Conservation (phyloP, 1,140 invertebrate genomes). For the Neoseiulus cucumeris region DNA sequence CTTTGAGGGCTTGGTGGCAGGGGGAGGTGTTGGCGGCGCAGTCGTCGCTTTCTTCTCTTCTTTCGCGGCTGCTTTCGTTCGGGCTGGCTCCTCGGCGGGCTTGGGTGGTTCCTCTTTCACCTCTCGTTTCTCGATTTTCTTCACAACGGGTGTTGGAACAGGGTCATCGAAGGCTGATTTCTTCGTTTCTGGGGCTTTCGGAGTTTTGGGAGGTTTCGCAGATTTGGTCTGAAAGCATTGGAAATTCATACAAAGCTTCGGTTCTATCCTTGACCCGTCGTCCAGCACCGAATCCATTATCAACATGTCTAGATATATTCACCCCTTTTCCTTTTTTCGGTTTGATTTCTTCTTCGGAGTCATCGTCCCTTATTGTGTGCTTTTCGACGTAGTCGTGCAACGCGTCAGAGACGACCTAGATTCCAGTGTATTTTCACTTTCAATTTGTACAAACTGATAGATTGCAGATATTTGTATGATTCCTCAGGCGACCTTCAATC, state of each 20-base stretch:
- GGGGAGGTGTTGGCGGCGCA: not conserved
- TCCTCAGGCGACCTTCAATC: not conserved
- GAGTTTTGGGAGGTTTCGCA: not conserved
- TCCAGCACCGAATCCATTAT: no score
- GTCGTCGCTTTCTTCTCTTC: not conserved
- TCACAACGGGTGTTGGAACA: not conserved
- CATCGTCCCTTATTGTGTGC: not conserved
- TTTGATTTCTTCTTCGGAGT: not conserved
- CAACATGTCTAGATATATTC: no score
- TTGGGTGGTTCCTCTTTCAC: not conserved
- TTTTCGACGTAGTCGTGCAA: not conserved
- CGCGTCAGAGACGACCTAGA: not conserved
- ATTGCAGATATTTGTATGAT: not conserved
- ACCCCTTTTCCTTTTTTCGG: not conserved
- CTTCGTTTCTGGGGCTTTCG: not conserved
- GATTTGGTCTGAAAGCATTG: not conserved
- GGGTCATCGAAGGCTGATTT: conserved; percentile 8
- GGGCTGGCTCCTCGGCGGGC: not conserved
- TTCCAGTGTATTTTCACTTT: not conserved
- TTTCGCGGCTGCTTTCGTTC: not conserved
- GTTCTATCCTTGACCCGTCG: no score
- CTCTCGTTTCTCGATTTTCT: not conserved
- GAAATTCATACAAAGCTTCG: not conserved
- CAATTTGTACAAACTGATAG: not conserved
- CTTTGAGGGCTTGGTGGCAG: not conserved